Evolutionary conservation across 2,113 vertebrate species (phyloP).

Genomic region (Fregata magnificens): DNA sequence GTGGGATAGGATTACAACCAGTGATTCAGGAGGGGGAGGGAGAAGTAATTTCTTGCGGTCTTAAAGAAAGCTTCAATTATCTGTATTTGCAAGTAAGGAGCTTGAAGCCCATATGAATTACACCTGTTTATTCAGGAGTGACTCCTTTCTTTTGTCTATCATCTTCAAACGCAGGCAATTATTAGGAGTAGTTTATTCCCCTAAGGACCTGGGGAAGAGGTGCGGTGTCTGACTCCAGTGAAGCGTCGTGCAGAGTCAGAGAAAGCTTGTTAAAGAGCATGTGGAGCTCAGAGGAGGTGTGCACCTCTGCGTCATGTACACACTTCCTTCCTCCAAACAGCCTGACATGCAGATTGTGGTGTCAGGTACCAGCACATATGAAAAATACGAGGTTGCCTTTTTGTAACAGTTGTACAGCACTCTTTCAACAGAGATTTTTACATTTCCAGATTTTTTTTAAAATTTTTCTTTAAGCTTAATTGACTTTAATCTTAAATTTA

Average conservation of each 20-base stretch:
- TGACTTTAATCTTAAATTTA: not conserved
- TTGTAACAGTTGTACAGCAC: not conserved
- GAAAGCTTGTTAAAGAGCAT: not conserved
- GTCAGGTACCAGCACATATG: not conserved
- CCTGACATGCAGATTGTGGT: not conserved
- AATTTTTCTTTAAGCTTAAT: not conserved
- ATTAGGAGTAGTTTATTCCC: not conserved
- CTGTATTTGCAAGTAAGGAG: not conserved
- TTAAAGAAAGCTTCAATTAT: not conserved
- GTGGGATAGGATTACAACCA: not conserved
- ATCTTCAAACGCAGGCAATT: not conserved
- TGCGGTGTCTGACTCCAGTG: not conserved
- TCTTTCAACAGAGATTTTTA: not conserved
- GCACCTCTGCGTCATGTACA: not conserved
- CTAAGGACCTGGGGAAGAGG: not conserved
- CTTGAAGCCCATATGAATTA: not conserved
- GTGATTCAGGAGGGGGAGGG: not conserved
- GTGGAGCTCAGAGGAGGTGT: not conserved
- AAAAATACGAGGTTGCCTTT: not conserved
- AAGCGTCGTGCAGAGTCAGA: rapidly evolving
- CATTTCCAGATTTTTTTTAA: not conserved
- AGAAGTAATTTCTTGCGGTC: not conserved
- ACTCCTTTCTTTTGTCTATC: not conserved
- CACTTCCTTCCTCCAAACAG: not conserved
- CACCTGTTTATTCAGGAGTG: not conserved